These are phyloP conservation scores for Tridacna gigas DNA, from an alignment of 2,888 invertebrate genomes.

Conservation along the genomic window DNA sequence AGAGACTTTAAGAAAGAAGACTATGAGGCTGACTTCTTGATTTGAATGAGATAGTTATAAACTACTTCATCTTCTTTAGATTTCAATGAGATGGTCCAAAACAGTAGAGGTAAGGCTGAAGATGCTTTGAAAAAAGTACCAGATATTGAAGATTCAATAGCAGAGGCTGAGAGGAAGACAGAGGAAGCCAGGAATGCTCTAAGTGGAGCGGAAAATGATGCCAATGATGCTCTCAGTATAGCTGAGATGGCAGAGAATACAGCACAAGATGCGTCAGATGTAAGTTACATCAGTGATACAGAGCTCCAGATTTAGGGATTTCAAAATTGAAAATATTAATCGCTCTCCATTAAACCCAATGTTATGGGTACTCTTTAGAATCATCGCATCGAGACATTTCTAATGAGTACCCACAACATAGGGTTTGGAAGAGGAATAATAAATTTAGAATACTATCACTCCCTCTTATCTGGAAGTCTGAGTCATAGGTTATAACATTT, in stretches of 20 bases:
- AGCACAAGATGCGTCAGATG: slow-evolving; percentile 92
- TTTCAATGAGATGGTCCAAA: slow-evolving; percentile 95
- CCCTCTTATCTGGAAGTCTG: too few relatives aligned
- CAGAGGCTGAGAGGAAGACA: slow-evolving; percentile 90
- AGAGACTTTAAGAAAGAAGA: too few relatives aligned
- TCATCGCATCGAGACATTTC: too few relatives aligned
- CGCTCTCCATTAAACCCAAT: too few relatives aligned
- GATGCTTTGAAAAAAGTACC: slow-evolving; percentile 91
- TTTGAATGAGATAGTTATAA: neutral
- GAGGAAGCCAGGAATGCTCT: slow-evolving; percentile 90
- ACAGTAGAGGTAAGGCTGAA: slow-evolving; percentile 92
- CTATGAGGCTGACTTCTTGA: too few relatives aligned
- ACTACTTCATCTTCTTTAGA: slow-evolving; percentile 82
- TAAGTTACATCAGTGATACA: slow-evolving; percentile 78
- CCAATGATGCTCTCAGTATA: slow-evolving; percentile 89
- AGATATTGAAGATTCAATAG: slow-evolving; percentile 90
- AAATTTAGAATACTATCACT: too few relatives aligned
- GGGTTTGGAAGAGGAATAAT: too few relatives aligned
- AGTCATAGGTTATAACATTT: neutral
- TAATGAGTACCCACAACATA: too few relatives aligned
- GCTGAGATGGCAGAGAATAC: slow-evolving; percentile 92
- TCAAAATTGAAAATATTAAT: too few relatives aligned
- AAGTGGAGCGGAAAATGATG: slow-evolving; percentile 91
- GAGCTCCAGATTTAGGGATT: too few relatives aligned
- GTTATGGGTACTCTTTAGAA: too few relatives aligned